Evolutionary conservation across 2,888 invertebrate genomes (phyloP).

Genomic region (Phymatocera aterrima): DNA sequence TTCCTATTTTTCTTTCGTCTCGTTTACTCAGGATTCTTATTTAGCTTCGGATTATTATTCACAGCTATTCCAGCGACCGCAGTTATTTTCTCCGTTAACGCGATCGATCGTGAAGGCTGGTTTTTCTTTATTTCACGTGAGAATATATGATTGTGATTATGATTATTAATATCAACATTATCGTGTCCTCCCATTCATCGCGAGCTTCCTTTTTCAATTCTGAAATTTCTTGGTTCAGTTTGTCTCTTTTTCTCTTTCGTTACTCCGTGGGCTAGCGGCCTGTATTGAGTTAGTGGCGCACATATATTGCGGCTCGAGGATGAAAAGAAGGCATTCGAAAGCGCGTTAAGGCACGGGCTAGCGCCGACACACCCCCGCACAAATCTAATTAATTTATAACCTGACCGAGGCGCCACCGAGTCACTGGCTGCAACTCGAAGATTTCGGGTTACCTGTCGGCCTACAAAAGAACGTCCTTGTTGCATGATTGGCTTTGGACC

Average conservation of each 20-base stretch:
- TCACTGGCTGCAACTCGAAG: neutral
- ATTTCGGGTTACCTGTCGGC: constrained; percentile 39
- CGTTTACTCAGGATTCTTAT: neutral
- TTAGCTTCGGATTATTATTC: no score
- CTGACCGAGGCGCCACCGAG: constrained; percentile 69
- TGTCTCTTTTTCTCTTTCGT: no score
- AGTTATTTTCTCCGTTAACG: no score
- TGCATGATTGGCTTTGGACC: constrained; percentile 43
- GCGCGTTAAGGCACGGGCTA: constrained; percentile 21
- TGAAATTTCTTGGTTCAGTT: no score
- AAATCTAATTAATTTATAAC: constrained; percentile 74
- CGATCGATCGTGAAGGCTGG: no score
- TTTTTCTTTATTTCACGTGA: no score
- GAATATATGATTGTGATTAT: no score
- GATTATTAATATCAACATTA: no score
- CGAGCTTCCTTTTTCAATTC: no score
- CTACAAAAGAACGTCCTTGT: constrained; percentile 43
- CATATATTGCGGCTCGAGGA: neutral
- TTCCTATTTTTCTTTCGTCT: neutral
- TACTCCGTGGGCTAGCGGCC: neutral
- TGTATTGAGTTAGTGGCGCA: neutral
- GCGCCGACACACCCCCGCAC: constrained; percentile 72
- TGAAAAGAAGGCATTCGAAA: neutral
- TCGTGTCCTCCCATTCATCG: no score
- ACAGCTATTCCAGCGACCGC: no score